Evolutionary conservation across 2,113 vertebrate species (phyloP), one percentile per base, ranked within the genome.

Genomic region (Ceyx cyanopectus): DNA sequence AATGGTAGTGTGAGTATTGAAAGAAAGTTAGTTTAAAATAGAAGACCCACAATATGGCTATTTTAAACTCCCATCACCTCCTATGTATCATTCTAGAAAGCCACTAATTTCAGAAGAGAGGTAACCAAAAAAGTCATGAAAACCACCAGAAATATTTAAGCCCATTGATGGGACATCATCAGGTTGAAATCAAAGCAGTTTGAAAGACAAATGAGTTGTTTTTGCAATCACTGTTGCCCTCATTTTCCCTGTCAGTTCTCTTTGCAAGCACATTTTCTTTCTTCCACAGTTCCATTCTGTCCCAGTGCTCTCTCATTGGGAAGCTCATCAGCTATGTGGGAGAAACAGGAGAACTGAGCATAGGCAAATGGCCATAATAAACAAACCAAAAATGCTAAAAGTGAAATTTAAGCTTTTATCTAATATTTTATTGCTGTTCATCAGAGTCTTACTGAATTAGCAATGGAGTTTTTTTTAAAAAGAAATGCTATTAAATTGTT

Each of bases 141-240:
- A 96, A 37, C 80, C 85, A 85, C 85, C 80, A 69, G 73, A 94
- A 93, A 88, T 83, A 62, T 80, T 94, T 83, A 18, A 82, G 51
- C 83, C 65, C 41, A 16, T 85, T 82, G 73, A 81, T 54, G 72
- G 58, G 54, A 41, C n/a, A 76, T 82, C 40, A 85, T 87, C 85
- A 91, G 58, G 67, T 74, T 70, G 85, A 95, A 94, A 85, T 90
- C 60, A 76, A 53, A 91, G 60, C 75, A 68, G 29, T 80, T 93
- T 82, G 79, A 81, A 91, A 69, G 75, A 79, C 82, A 87, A 87
- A 87, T 56, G 5, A 9, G 8, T 91, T 93, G 63, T 22, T 90
- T 89, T 63, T 84, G 43, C 57, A 89, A 12, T 58, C 81, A 48
- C 57, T 67, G 7, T 93, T 95, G 67, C 81, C 56, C 46, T 80